A percentile compares a stretch with the other conserved stretches of the same genome.
Conservation (phyloP, 2,888 invertebrate species). For the Oxycera nigricornis region DNA sequence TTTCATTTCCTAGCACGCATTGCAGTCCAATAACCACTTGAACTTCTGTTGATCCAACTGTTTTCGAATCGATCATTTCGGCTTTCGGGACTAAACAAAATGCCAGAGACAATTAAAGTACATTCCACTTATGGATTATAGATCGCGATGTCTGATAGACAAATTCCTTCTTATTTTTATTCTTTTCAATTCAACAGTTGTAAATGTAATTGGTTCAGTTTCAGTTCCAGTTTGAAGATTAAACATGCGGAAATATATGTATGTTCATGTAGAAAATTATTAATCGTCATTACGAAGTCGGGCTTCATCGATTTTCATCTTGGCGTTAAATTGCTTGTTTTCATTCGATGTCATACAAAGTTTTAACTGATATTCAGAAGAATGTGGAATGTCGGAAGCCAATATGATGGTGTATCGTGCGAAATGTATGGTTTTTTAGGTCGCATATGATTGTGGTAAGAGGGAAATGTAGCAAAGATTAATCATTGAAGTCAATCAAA, state of each 20-base stretch:
- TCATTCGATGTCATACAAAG: conserved; percentile 37
- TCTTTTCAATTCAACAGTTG: background rate
- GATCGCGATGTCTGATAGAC: background rate
- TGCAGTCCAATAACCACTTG: too few species aligned
- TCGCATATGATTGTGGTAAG: too few species aligned
- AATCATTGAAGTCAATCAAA: too few species aligned
- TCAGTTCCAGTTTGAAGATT: too few species aligned
- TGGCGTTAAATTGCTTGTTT: conserved; percentile 48
- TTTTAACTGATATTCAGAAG: conserved; percentile 19
- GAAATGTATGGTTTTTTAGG: too few species aligned
- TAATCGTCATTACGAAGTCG: conserved; percentile 30
- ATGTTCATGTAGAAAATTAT: background rate
- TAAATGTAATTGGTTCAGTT: background rate
- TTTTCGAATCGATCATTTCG: too few species aligned
- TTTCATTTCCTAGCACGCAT: too few species aligned
- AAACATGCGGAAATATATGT: background rate
- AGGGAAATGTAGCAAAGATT: too few species aligned
- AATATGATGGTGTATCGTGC: too few species aligned
- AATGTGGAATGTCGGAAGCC: too few species aligned
- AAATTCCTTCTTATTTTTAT: background rate
- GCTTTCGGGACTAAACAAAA: too few species aligned
- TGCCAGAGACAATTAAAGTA: background rate
- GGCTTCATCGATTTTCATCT: conserved; percentile 47
- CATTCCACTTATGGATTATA: background rate
- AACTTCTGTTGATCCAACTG: too few species aligned